phyloP scores from a whole-genome alignment of 2,797 vertebrate genomes.

The Notolepis coatsorum region DNA sequence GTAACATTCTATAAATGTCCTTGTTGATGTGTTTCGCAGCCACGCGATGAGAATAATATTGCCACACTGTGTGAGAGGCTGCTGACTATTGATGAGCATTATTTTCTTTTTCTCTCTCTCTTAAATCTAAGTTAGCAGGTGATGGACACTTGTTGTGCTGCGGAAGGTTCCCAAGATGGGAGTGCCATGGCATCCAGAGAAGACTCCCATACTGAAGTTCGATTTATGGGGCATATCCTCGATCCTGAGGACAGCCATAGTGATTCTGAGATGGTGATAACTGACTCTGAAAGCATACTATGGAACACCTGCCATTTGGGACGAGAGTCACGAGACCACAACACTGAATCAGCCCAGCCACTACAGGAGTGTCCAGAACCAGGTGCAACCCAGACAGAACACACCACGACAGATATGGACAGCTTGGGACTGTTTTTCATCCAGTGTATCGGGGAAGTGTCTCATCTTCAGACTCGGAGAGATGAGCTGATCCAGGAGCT shows the following conservation, averaged over 20 bases:
- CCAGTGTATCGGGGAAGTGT: conserved; percentile 84
- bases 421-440: conserved; percentile 84
- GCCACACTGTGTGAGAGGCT: not conserved
- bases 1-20: not conserved
- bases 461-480: conserved; percentile 81
- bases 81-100: conserved; percentile 4
- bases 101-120: not conserved
- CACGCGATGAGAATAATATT: not conserved
- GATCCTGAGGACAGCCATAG: not conserved
- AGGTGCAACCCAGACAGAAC: not conserved
- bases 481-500: conserved; percentile 86
- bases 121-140: not conserved
- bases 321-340: not conserved
- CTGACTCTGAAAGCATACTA: not conserved
- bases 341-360: not conserved
- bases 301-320: too few species aligned
- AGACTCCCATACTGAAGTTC: conserved; percentile 19
- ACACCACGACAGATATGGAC: conserved; percentile 49
- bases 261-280: conserved; percentile 18
- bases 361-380: not conserved
- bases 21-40: not conserved
- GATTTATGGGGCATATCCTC: not conserved
- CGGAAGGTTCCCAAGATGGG: conserved; percentile 1
- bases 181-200: conserved; percentile 17
- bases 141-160: conserved; percentile 49